Evolutionary conservation across 2,888 invertebrate species (phyloP).

Genomic region (Dexiosoma caninum): DNA sequence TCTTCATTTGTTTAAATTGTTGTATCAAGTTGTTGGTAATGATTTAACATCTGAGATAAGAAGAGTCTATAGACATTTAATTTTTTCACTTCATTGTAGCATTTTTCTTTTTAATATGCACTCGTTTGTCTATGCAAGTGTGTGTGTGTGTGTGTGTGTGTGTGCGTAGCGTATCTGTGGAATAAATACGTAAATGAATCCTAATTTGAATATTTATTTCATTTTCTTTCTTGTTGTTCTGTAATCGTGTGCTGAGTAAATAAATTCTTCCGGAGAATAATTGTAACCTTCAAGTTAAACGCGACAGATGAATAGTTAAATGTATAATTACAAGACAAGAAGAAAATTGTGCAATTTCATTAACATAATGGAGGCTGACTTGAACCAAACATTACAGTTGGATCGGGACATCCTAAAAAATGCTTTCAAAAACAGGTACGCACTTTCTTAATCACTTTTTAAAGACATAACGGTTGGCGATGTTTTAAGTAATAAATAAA

Average conservation of each 20-base stretch:
- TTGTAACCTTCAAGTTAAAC: slow-evolving; percentile 45
- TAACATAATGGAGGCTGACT: no score
- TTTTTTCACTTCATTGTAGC: background rate
- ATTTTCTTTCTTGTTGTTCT: slow-evolving; percentile 3
- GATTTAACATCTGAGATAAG: slow-evolving; percentile 33
- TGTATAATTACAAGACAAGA: slow-evolving; percentile 25
- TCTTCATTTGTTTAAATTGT: slow-evolving; percentile 28
- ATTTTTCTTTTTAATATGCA: background rate
- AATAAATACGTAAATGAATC: slow-evolving; percentile 44
- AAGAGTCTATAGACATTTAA: slow-evolving; percentile 19
- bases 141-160: background rate
- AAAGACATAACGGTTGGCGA: no score
- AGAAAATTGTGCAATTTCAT: no score
- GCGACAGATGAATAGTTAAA: slow-evolving; percentile 7
- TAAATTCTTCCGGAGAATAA: slow-evolving; percentile 16
- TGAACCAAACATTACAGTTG: no score
- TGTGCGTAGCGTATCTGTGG: background rate
- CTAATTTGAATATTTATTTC: slow-evolving; percentile 52
- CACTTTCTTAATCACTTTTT: no score
- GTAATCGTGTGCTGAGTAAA: slow-evolving; percentile 1
- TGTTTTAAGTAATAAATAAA: no score
- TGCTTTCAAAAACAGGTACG: no score
- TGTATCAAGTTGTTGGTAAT: background rate
- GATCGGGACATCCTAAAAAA: no score
- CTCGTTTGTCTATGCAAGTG: no score